Conservation (phyloP, 2,797 vertebrate species). For the Fistularia tabacaria region DNA sequence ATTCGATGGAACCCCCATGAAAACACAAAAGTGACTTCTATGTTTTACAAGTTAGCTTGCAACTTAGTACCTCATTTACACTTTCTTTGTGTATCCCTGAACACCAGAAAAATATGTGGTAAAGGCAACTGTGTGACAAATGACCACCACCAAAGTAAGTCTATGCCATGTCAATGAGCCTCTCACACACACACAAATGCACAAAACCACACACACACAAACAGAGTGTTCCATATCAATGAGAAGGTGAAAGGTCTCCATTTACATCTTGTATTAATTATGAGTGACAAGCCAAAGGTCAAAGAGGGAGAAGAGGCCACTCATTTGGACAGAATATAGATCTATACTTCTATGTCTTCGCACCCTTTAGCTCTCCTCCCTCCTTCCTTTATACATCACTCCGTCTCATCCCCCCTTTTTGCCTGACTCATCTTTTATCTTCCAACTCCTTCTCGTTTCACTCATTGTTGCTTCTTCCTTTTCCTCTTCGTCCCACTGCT, state of each 20-base stretch:
- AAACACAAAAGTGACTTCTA: no score
- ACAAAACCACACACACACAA: constrained; percentile 49
- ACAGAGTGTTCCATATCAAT: constrained; percentile 75
- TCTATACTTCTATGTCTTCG: constrained; percentile 58
- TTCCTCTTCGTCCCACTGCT: constrained; percentile 8
- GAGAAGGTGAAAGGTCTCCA: constrained; percentile 81
- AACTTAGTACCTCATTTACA: constrained; percentile 19
- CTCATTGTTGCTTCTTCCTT: constrained; percentile 10
- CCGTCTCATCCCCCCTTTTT: constrained; percentile 25
- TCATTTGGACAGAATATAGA: constrained; percentile 73
- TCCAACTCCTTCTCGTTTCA: constrained; percentile 3
- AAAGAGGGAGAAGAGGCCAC: constrained; percentile 65
- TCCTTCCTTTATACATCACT: constrained; percentile 56
- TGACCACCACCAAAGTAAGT: constrained; percentile 63
- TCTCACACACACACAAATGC: constrained; percentile 31
- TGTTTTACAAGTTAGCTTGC: neutral
- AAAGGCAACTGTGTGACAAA: constrained; percentile 64
- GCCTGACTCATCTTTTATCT: constrained; percentile 25
- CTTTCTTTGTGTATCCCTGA: constrained; percentile 40
- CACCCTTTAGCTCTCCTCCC: constrained; percentile 22
- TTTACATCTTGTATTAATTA: constrained; percentile 84
- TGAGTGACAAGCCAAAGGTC: constrained; percentile 82
- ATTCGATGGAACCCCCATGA: no score
- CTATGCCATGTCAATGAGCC: constrained; percentile 72
- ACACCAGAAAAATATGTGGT: constrained; percentile 25